Evolutionary conservation across 1,140 invertebrate species (phyloP).

Genomic region (Drosophila grimshawi): DNA sequence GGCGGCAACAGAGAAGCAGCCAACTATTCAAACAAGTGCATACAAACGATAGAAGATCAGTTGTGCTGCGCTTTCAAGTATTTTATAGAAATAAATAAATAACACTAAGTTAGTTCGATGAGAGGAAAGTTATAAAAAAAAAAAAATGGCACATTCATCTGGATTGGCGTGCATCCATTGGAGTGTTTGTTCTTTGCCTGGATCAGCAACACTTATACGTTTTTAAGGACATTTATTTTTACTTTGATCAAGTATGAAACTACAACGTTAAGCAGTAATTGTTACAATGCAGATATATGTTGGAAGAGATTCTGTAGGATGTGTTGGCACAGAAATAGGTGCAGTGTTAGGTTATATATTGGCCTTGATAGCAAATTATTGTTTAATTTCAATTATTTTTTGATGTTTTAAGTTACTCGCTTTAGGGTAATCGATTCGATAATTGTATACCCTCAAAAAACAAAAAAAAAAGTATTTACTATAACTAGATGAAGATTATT

Average conservation of each 20-base stretch:
- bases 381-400: conserved; percentile 33
- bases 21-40: conserved; percentile 12
- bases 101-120: conserved; percentile 23
- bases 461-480: conserved; percentile 70
- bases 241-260: conserved; percentile 25
- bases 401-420: conserved; percentile 52
- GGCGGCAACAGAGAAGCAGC: not conserved
- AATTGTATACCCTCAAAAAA: conserved; percentile 36
- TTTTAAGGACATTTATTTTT: conserved; percentile 47
- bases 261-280: conserved; percentile 25
- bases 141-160: not conserved
- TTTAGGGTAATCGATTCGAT: conserved; percentile 44
- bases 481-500: conserved; percentile 78
- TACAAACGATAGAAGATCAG: not conserved
- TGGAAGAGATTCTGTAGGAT: not conserved
- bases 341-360: conserved; percentile 51
- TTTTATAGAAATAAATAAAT: conserved; percentile 56
- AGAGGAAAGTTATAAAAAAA: conserved; percentile 19
- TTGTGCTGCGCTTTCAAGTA: conserved; percentile 57
- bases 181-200: conserved; percentile 1
- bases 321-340: conserved; percentile 14
- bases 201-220: conserved; percentile 33
- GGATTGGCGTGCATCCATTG: conserved; percentile 8
- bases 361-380: conserved; percentile 73
- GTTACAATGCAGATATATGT: conserved; percentile 38